Percentiles rank a stretch among this genome's conserved stretches.
phyloP scores from a whole-genome alignment of 2,888 invertebrate genomes.

The Thymelicus sylvestris region DNA sequence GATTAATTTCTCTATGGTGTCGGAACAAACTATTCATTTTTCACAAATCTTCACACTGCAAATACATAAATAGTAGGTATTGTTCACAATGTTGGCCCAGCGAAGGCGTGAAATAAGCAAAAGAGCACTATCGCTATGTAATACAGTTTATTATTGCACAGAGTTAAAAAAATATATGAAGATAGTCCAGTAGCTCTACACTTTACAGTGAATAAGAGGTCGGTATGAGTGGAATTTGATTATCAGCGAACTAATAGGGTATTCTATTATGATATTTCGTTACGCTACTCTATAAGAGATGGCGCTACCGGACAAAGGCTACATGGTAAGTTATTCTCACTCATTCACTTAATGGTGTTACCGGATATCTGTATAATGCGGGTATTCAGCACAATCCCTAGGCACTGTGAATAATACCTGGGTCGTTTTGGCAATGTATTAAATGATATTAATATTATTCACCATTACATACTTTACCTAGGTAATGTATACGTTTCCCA shows the following conservation, averaged over 20 bases:
- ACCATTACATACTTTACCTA: too few species aligned
- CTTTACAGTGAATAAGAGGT: background rate
- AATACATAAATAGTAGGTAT: slow-evolving; percentile 22
- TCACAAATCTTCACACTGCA: slow-evolving; percentile 32
- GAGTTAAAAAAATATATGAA: slow-evolving; percentile 12
- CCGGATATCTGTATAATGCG: too few species aligned
- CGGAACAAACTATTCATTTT: slow-evolving; percentile 29
- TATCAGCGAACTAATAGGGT: background rate
- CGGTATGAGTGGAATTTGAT: too few species aligned
- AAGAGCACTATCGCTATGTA: slow-evolving; percentile 28
- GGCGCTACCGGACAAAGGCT: background rate
- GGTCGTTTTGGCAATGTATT: too few species aligned
- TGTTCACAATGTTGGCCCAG: slow-evolving; percentile 3
- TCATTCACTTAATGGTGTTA: too few species aligned
- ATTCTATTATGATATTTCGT: background rate
- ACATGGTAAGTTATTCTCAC: too few species aligned
- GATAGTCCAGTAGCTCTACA: slow-evolving; percentile 11
- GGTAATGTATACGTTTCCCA: too few species aligned
- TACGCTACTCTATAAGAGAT: background rate
- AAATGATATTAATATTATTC: too few species aligned
- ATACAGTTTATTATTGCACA: slow-evolving; percentile 33
- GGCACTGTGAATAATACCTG: too few species aligned
- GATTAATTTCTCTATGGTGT: slow-evolving; percentile 34
- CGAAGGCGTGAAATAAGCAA: slow-evolving; percentile 19
- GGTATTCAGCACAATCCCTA: too few species aligned